A percentile compares a stretch with the other conserved stretches of the same genome.
These are phyloP conservation scores for Ichneumon xanthorius DNA, from an alignment of 2,888 invertebrate genomes.

Conservation along the genomic window DNA sequence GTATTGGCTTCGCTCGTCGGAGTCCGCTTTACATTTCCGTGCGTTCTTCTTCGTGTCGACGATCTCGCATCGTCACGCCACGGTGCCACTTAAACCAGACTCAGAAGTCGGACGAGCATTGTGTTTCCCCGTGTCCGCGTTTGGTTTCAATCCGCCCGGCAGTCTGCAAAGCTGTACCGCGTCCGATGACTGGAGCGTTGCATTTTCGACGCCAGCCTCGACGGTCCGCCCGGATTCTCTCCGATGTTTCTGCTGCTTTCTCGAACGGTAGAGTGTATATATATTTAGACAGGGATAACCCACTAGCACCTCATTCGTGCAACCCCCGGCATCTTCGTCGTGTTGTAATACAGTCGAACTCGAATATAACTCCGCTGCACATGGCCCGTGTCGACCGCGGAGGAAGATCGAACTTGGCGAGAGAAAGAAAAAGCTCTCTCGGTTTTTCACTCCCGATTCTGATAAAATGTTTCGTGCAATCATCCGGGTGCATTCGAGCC, in stretches of 20 bases:
- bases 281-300: slow-evolving; percentile 73
- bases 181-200: slow-evolving; percentile 20
- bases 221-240: slow-evolving; percentile 39
- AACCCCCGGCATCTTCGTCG: slow-evolving; percentile 47
- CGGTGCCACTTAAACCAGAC: neutral
- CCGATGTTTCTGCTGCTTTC: slow-evolving; percentile 44
- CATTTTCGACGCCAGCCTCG: slow-evolving; percentile 22
- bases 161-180: slow-evolving; percentile 35
- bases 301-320: slow-evolving; percentile 60
- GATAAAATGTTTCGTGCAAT: no score
- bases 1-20: neutral
- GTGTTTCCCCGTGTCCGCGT: slow-evolving; percentile 10
- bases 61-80: neutral
- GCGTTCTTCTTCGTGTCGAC: neutral
- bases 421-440: slow-evolving; percentile 17
- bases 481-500: no score
- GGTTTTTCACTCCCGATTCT: slow-evolving; percentile 27
- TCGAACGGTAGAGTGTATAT: slow-evolving; percentile 60
- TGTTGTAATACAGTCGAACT: slow-evolving; percentile 52
- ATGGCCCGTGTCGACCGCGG: slow-evolving; percentile 47
- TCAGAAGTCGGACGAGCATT: neutral
- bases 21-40: neutral
- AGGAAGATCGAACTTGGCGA: slow-evolving; percentile 30
- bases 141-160: slow-evolving; percentile 12
- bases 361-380: slow-evolving; percentile 41